Evolutionary conservation across 2,888 invertebrate species (phyloP).

Genomic region (Anoplius nigerrimus): DNA sequence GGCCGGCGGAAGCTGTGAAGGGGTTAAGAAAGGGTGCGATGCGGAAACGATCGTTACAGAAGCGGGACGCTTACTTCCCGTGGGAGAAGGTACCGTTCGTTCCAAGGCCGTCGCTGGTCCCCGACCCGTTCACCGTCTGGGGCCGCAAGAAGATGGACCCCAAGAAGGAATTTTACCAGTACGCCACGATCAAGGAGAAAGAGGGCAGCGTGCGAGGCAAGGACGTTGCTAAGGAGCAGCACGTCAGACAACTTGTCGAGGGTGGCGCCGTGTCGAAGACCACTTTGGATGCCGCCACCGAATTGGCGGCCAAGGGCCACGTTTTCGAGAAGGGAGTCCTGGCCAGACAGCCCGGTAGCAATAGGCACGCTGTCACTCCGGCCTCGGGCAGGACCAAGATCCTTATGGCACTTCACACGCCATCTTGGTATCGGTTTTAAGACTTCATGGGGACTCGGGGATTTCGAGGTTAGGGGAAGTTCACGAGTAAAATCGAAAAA

Average conservation of each 20-base stretch:
- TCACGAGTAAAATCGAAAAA: too few species aligned
- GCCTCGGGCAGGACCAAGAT: conserved; percentile 70
- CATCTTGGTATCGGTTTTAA: conserved; percentile 73
- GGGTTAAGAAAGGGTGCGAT: not conserved
- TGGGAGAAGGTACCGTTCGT: conserved; percentile 94
- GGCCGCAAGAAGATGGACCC: conserved; percentile 79
- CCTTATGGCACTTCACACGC: conserved; percentile 70
- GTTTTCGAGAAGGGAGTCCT: conserved; percentile 71
- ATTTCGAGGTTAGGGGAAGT: too few species aligned
- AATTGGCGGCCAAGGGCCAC: conserved; percentile 70
- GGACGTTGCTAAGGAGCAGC: conserved; percentile 68
- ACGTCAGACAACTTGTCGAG: conserved; percentile 68
- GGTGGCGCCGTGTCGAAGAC: conserved; percentile 70
- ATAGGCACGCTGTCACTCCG: conserved; percentile 64
- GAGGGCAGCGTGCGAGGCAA: conserved; percentile 68
- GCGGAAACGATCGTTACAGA: conserved; percentile 78
- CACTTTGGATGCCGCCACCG: conserved; percentile 69
- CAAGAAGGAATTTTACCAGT: conserved; percentile 71
- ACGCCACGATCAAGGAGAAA: conserved; percentile 69
- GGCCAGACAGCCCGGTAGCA: conserved; percentile 62
- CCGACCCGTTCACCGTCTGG: conserved; percentile 90
- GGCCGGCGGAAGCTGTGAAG: not conserved
- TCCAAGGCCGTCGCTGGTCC: conserved; percentile 89
- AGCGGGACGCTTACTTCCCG: conserved; percentile 82
- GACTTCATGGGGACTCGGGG: not conserved